A percentile compares a stretch with the other conserved stretches of the same genome.
These are phyloP conservation scores for Paraescarpia echinospica DNA, from an alignment of 1,140 invertebrate genomes.

Conservation along the genomic window DNA sequence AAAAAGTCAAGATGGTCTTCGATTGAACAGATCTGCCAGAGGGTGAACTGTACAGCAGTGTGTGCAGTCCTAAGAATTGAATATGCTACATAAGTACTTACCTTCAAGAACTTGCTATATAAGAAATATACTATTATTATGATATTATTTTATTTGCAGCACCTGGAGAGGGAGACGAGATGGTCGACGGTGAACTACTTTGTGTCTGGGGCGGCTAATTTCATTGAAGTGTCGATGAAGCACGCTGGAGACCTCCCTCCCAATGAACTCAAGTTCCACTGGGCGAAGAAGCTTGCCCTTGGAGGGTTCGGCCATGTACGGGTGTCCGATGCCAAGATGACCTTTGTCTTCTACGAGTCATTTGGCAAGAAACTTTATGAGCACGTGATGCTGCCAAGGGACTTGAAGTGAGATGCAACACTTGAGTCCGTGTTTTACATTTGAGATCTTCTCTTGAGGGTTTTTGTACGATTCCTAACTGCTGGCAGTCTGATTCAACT, in stretches of 20 bases:
- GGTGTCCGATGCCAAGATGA: constrained; percentile 47
- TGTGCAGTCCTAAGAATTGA: too few species aligned
- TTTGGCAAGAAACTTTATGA: constrained; percentile 40
- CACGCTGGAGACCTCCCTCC: constrained; percentile 48
- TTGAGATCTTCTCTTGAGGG: neutral
- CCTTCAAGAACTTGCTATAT: too few species aligned
- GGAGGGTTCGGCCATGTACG: constrained; percentile 57
- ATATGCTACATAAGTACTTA: too few species aligned
- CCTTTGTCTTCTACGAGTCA: constrained; percentile 49
- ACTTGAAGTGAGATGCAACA: neutral
- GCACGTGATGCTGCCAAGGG: constrained; percentile 34
- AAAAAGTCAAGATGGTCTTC: too few species aligned
- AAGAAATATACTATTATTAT: too few species aligned
- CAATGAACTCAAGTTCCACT: constrained; percentile 51
- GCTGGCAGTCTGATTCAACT: neutral
- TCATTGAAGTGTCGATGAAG: constrained; percentile 48
- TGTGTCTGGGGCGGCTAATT: constrained; percentile 56
- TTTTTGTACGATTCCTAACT: neutral
- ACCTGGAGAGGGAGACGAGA: constrained; percentile 27
- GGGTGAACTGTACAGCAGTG: too few species aligned
- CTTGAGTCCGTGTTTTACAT: neutral
- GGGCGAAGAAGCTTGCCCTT: constrained; percentile 47
- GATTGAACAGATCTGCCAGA: too few species aligned
- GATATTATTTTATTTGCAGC: neutral
- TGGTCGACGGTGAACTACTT: constrained; percentile 51